phyloP scores from a whole-genome alignment of 37 sponge, comb jelly and placozoan species.

The Halisarca cf. caerulea region DNA sequence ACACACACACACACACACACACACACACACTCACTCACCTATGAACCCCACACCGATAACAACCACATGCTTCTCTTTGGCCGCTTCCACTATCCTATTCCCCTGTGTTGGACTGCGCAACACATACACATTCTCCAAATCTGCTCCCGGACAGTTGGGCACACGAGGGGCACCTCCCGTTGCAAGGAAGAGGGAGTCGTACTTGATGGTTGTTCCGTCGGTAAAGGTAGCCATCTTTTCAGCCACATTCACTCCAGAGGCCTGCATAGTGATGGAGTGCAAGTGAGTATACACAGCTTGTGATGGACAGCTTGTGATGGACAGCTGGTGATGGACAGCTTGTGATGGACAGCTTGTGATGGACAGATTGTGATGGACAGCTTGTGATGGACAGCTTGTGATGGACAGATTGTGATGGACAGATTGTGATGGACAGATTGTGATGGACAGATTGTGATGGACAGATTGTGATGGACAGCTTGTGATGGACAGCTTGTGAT shows the following conservation, averaged over 20 bases:
- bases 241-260: constrained; percentile 50
- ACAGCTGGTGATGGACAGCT: too few species aligned
- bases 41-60: constrained; percentile 93
- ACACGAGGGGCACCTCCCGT: constrained; percentile 77
- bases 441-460: too few species aligned
- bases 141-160: constrained; percentile 67
- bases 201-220: constrained; percentile 55
- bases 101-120: constrained; percentile 75
- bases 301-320: too few species aligned
- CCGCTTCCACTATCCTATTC: constrained; percentile 40
- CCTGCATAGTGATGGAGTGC: constrained; percentile 39
- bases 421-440: too few species aligned
- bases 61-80: constrained; percentile 78
- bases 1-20: background rate
- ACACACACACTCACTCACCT: constrained; percentile 43
- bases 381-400: too few species aligned
- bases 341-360: too few species aligned
- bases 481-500: too few species aligned
- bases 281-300: too few species aligned
- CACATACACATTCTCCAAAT: constrained; percentile 59
- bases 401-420: too few species aligned
- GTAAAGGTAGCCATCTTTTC: constrained; percentile 58
- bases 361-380: too few species aligned
- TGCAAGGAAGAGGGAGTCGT: constrained; percentile 76
- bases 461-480: too few species aligned